A percentile compares a stretch with the other conserved stretches of the same genome.
Conservation (phyloP, 2,888 invertebrate genomes). For the Ptilodon capucinus region DNA sequence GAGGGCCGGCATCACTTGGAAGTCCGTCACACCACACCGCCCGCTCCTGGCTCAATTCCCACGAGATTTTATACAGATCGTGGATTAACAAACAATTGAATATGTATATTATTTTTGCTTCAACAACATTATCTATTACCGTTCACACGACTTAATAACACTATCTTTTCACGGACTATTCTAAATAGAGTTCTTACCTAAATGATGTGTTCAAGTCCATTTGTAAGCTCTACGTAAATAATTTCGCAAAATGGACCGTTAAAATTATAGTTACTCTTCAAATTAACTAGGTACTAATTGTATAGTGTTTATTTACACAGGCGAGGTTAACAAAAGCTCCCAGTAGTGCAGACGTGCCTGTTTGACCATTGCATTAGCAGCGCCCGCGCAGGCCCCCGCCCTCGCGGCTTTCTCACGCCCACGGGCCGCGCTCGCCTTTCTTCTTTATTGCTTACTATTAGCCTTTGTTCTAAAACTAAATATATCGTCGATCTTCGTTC, state of each 20-base stretch:
- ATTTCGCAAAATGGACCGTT: not conserved
- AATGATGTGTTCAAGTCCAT: too few relatives aligned
- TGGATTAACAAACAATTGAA: not conserved
- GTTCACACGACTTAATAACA: slow-evolving; percentile 17
- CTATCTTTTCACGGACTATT: not conserved
- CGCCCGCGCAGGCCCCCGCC: slow-evolving; percentile 50
- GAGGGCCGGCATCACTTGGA: slow-evolving; percentile 28
- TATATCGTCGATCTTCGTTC: slow-evolving; percentile 22
- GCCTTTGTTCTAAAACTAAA: slow-evolving; percentile 34
- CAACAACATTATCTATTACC: not conserved
- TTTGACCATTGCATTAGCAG: slow-evolving; percentile 68
- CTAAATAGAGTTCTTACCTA: too few relatives aligned
- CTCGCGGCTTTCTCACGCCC: slow-evolving; percentile 73
- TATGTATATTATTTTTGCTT: not conserved
- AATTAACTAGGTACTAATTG: slow-evolving; percentile 24
- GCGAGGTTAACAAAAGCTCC: slow-evolving; percentile 28
- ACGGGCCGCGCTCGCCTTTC: slow-evolving; percentile 56
- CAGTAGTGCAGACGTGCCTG: slow-evolving; percentile 47
- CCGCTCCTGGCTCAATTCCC: slow-evolving; percentile 35
- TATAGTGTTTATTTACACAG: slow-evolving; percentile 18
- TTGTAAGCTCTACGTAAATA: not conserved
- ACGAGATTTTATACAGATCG: slow-evolving; percentile 21
- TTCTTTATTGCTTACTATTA: slow-evolving; percentile 56
- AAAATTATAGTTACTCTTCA: not conserved
- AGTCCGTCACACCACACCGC: slow-evolving; percentile 47